Evolutionary conservation across 2,888 invertebrate genomes (phyloP).

Genomic region (Leptinotarsa haldemani): DNA sequence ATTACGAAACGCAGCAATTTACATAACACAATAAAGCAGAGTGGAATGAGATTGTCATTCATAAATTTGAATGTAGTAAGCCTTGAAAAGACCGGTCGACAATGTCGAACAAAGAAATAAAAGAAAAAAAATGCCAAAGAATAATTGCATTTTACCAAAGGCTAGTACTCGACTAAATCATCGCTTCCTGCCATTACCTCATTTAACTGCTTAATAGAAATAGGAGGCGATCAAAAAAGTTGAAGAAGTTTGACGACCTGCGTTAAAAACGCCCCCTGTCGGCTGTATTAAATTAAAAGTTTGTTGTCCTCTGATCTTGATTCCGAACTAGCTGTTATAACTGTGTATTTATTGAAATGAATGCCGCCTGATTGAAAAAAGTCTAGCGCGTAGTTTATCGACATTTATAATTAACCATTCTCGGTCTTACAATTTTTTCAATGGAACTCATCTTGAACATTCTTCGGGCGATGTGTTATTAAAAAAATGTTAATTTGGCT

Average conservation of each 20-base stretch:
- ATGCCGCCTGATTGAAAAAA: neutral
- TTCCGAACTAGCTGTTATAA: slow-evolving; percentile 5
- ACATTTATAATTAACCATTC: neutral
- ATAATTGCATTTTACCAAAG: slow-evolving; percentile 38
- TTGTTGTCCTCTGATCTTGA: slow-evolving; percentile 23
- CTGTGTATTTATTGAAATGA: slow-evolving; percentile 9
- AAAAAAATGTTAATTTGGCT: too few relatives aligned
- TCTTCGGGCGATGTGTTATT: too few relatives aligned
- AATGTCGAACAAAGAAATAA: slow-evolving; percentile 35
- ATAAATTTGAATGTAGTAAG: slow-evolving; percentile 36
- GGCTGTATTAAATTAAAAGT: slow-evolving; percentile 24
- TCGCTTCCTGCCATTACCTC: slow-evolving; percentile 46
- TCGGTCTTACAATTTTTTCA: too few relatives aligned
- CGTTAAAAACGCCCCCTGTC: slow-evolving; percentile 21
- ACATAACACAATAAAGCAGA: slow-evolving; percentile 28
- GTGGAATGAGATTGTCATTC: slow-evolving; percentile 18
- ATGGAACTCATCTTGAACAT: too few relatives aligned
- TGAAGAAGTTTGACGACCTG: slow-evolving; percentile 42
- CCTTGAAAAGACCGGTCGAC: slow-evolving; percentile 36
- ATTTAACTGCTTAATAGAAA: slow-evolving; percentile 41
- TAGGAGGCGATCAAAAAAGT: slow-evolving; percentile 31
- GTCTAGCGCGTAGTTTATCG: neutral
- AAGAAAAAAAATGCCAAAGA: slow-evolving; percentile 31
- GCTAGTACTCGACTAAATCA: slow-evolving; percentile 27
- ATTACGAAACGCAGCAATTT: slow-evolving; percentile 26